A percentile compares a stretch with the other conserved stretches of the same genome.
Evolutionary conservation across 2,797 vertebrate genomes (phyloP).

Genomic region (Fringilla coelebs): DNA sequence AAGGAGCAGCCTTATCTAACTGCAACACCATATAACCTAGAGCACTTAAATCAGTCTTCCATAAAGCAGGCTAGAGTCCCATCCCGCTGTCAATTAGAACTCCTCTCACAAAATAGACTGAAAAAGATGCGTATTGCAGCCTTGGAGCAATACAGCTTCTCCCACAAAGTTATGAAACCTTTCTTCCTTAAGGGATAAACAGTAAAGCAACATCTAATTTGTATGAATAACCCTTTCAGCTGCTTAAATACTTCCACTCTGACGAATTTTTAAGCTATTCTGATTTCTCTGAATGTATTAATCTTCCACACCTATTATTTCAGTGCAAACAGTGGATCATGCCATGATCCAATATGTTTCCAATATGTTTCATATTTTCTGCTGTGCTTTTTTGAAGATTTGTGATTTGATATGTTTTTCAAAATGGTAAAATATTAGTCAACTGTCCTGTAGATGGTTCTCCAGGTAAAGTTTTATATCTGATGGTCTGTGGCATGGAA

Average conservation of each 20-base stretch:
- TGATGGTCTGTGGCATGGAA: neutral
- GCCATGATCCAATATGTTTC: neutral
- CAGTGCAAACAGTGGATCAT: neutral
- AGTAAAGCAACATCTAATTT: constrained; percentile 28
- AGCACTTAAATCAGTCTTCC: neutral
- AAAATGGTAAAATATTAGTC: neutral
- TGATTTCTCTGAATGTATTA: neutral
- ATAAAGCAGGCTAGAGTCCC: neutral
- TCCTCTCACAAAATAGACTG: neutral
- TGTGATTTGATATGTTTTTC: neutral
- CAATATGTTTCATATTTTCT: neutral
- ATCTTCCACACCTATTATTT: constrained; percentile 26
- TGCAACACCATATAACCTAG: neutral
- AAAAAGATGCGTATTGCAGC: neutral
- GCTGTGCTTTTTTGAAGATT: neutral
- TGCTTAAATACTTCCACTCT: constrained; percentile 17
- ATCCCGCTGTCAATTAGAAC: neutral
- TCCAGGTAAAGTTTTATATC: neutral
- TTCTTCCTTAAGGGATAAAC: constrained; percentile 41
- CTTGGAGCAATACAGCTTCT: constrained; percentile 19
- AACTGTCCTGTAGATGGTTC: neutral
- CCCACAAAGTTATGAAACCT: constrained; percentile 39
- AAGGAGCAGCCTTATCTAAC: neutral
- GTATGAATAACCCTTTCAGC: constrained; percentile 8
- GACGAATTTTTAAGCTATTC: constrained; percentile 4